Evolutionary conservation across 1,140 invertebrate genomes (phyloP), one percentile per base, ranked within the genome.

Genomic region (Plodia interpunctella): DNA sequence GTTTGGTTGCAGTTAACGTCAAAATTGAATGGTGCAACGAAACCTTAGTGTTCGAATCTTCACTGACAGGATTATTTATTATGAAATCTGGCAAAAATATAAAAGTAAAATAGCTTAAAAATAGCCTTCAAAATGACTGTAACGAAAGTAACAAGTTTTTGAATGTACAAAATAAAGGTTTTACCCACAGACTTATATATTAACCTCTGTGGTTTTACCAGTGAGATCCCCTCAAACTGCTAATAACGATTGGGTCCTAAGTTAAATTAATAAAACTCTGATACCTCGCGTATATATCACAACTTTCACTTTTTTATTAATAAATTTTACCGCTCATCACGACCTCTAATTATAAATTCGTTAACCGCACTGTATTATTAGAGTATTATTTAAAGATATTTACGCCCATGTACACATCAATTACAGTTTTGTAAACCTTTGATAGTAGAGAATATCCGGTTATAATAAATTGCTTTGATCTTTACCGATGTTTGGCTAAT

Each of bases 391-490:
- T 50, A 32, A 50, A 32, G 17, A 49, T 50, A 53, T 50, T 50
- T 19, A 50, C 44, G 49, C 44, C 56, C 56, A 50, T 55, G 21
- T 57, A 50, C n/a, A 51, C 49, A 28, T 50, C 30, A 51, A 50
- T 57, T 35, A 60, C 57, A 28, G 51, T 60, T 65, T 59, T 38
- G 30, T 62, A 25, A 53, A 53, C 51, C 25, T 25, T 53, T 53
- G 5, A 20, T 21, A 11, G 19, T 9, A 5, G 20, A 44, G 38
- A 44, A 44, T 32, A 32, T 44, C 38, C 38, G 38, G 13, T 44
- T 4, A 15, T 13, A 44, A 15, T n/a, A 44, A 38, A 44, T 44
- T 2, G 15, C 15, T 15, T 44, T 44, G 38, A 44, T 44, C 38
- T 44, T 15, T 44, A n/a, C 38, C 38, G 13, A 44, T 15, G 38